Conservation (phyloP, 1,140 invertebrate species). For the Rhopalosiphum maidis region DNA sequence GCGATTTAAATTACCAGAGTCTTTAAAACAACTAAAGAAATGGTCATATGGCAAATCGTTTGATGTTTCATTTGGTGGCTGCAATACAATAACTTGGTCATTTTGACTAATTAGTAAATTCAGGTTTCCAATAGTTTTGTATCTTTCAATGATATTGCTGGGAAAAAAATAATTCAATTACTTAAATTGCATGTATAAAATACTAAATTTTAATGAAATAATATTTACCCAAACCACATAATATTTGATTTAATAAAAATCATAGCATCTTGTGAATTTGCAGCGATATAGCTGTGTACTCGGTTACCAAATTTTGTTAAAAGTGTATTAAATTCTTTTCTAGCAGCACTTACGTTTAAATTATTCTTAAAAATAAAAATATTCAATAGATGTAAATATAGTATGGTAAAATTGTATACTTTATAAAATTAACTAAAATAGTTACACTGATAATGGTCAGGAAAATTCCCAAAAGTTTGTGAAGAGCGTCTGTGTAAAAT, state of each 20-base stretch:
- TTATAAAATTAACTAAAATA: background rate
- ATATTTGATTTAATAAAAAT: constrained; percentile 50
- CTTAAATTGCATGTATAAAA: background rate
- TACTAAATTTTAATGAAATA: background rate
- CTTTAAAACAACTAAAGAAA: constrained; percentile 51
- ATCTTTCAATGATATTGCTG: constrained; percentile 42
- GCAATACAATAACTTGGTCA: constrained; percentile 42
- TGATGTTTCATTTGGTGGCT: constrained; percentile 22
- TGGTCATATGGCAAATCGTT: constrained; percentile 43
- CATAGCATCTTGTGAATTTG: constrained; percentile 52
- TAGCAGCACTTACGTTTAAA: constrained; percentile 28
- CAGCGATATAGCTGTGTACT: constrained; percentile 39
- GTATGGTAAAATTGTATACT: background rate
- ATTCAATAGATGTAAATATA: background rate
- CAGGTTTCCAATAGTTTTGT: constrained; percentile 47
- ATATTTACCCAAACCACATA: constrained; percentile 52
- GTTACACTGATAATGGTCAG: constrained; percentile 37
- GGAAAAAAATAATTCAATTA: background rate
- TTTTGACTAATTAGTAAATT: constrained; percentile 53
- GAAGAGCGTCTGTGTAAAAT: constrained; percentile 35
- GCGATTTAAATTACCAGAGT: background rate
- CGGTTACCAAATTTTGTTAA: constrained; percentile 52
- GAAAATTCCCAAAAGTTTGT: constrained; percentile 55
- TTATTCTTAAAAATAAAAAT: constrained; percentile 46
- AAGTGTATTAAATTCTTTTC: constrained; percentile 52